phyloP scores from a whole-genome alignment of 2,888 invertebrate genomes.

The Abscondita cerata region DNA sequence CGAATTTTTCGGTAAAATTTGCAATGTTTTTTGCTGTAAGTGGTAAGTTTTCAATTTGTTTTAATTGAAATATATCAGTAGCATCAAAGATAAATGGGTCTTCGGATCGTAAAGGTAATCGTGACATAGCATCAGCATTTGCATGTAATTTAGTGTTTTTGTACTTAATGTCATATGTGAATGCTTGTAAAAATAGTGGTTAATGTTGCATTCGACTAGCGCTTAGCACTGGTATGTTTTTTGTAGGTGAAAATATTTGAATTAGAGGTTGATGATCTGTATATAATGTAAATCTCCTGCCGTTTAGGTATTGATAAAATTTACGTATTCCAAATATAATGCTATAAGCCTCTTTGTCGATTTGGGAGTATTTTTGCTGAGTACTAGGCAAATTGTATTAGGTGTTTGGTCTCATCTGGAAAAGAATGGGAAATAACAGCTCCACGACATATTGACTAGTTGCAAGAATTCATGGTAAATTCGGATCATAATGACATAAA shows the following conservation, averaged over 20 bases:
- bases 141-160: background rate
- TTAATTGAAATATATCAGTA: background rate
- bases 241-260: background rate
- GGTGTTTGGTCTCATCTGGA: background rate
- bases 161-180: slow-evolving; percentile 1
- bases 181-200: slow-evolving; percentile 2
- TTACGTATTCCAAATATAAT: background rate
- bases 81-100: background rate
- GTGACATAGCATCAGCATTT: background rate
- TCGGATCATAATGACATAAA: background rate
- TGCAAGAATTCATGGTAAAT: background rate
- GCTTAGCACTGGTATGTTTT: background rate
- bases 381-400: background rate
- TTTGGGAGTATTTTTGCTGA: slow-evolving; percentile 1
- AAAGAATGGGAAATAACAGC: background rate
- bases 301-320: slow-evolving; percentile 9
- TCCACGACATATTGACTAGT: background rate
- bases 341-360: background rate
- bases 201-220: slow-evolving; percentile 3
- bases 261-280: slow-evolving; percentile 5
- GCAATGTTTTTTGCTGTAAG: no score
- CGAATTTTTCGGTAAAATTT: background rate
- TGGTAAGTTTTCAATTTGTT: slow-evolving; percentile 1
- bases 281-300: background rate
- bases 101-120: background rate